phyloP scores from a whole-genome alignment of 1,140 invertebrate genomes.

The Leptoteleia sp. region DNA sequence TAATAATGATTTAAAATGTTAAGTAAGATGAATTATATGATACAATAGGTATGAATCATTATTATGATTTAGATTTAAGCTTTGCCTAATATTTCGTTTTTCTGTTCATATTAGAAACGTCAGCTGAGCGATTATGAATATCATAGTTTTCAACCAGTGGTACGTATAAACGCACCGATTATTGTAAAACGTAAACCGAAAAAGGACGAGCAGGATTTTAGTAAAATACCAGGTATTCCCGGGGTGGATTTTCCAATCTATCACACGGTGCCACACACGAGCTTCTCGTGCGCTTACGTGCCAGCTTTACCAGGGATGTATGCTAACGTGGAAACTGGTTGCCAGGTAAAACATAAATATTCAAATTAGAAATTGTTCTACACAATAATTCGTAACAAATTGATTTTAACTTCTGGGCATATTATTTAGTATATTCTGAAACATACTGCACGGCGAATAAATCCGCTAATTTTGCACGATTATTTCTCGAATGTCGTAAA shows the following conservation, averaged over 20 bases:
- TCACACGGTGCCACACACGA: slow-evolving; percentile 88
- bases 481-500: neutral
- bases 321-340: slow-evolving; percentile 92
- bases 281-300: slow-evolving; percentile 88
- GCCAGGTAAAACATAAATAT: slow-evolving; percentile 84
- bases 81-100: no score
- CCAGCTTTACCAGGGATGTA: slow-evolving; percentile 91
- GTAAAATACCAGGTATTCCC: slow-evolving; percentile 88
- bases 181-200: slow-evolving; percentile 64
- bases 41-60: no score
- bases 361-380: slow-evolving; percentile 6
- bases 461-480: no score
- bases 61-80: no score
- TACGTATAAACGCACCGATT: slow-evolving; percentile 60
- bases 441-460: no score
- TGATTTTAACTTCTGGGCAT: neutral
- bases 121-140: slow-evolving; percentile 65
- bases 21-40: no score
- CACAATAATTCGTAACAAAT: slow-evolving; percentile 3
- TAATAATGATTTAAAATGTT: no score
- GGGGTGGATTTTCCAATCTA: slow-evolving; percentile 90
- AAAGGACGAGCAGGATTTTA: slow-evolving; percentile 87
- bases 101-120: slow-evolving; percentile 56
- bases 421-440: neutral
- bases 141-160: slow-evolving; percentile 66